Conservation (phyloP, 1,140 invertebrate genomes). For the Colletes latitarsis region DNA sequence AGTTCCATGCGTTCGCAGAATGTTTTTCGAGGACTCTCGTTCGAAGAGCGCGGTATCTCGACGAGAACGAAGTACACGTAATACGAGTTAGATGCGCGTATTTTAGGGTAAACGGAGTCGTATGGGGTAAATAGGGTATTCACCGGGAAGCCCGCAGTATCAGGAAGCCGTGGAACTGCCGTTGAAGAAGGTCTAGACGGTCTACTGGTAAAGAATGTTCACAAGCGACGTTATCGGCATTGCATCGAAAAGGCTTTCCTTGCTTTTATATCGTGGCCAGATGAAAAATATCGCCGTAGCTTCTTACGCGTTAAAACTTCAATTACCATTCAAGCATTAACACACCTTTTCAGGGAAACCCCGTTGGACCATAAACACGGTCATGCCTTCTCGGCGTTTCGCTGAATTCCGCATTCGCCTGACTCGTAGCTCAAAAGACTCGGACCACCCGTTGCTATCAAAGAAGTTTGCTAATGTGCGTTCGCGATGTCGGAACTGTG, state of each 20-base stretch:
- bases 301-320: constrained; percentile 26
- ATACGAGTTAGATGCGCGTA: constrained; percentile 43
- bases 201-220: constrained; percentile 36
- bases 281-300: constrained; percentile 11
- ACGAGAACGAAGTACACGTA: constrained; percentile 18
- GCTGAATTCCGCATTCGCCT: not conserved
- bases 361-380: constrained; percentile 11
- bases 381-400: not conserved
- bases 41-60: not conserved
- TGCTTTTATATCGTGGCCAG: constrained; percentile 38
- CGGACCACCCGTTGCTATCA: constrained; percentile 15
- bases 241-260: constrained; percentile 50
- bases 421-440: not conserved
- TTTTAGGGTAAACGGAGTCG: constrained; percentile 59
- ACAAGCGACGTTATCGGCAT: constrained; percentile 45
- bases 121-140: constrained; percentile 61
- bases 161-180: constrained; percentile 56
- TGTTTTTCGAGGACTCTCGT: not conserved
- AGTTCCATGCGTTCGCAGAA: no score
- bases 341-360: constrained; percentile 6
- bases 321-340: constrained; percentile 24
- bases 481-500: not conserved
- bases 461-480: constrained; percentile 25
- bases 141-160: constrained; percentile 60
- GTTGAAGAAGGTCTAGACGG: constrained; percentile 61